Percentiles rank a stretch among this genome's conserved stretches.
Evolutionary conservation across 1,140 invertebrate species (phyloP).

Genomic region (Dufourea novaeangliae): DNA sequence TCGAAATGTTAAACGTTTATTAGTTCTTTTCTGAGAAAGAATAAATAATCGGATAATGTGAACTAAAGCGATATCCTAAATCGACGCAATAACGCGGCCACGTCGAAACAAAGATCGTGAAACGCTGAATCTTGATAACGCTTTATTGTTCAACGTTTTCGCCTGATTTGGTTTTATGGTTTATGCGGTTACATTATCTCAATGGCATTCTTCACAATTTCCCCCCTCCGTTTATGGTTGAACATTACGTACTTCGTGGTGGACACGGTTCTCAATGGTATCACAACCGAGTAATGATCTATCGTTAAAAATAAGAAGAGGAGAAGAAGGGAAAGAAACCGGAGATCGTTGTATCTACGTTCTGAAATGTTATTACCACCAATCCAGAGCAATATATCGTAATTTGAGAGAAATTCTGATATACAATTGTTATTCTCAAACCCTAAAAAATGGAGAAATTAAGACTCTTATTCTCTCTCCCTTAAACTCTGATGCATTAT

Average conservation of each 20-base stretch:
- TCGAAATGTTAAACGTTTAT: too few species aligned
- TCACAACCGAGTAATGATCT: neutral
- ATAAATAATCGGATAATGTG: neutral
- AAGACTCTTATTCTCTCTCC: too few species aligned
- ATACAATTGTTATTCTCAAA: too few species aligned
- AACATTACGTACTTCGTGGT: neutral
- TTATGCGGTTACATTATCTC: neutral
- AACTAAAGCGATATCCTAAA: neutral
- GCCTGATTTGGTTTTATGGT: slow-evolving; percentile 23
- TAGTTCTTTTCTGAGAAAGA: too few species aligned
- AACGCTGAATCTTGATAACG: slow-evolving; percentile 12
- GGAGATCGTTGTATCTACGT: neutral
- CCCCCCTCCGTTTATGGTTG: neutral
- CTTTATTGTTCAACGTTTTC: slow-evolving; percentile 15
- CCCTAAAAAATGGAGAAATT: too few species aligned
- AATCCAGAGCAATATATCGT: too few species aligned
- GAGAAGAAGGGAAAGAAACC: neutral
- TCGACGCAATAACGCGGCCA: neutral
- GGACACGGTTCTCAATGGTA: neutral
- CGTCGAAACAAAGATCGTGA: slow-evolving; percentile 4
- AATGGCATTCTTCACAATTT: slow-evolving; percentile 6
- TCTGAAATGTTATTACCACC: neutral
- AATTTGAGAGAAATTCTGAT: too few species aligned
- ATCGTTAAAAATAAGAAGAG: neutral
- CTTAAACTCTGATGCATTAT: too few species aligned